These are phyloP conservation scores for Drosophila melanogaster DNA, from an alignment of 1,140 invertebrate genomes.

Conservation along the genomic window Release_6_plus_ISO1_MT NT_033777.3:14908001-14908500, in stretches of 20 bases:
- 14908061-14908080: conserved; percentile 10
- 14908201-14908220: too few relatives aligned
- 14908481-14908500: conserved; percentile 36
- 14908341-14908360: conserved; percentile 76
- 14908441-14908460: conserved; percentile 63
- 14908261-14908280: conserved; percentile 24
- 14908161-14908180: conserved; percentile 3
- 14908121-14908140: conserved; percentile 34
- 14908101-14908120: background rate
- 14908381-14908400: background rate
- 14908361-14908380: conserved; percentile 71
- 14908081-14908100: background rate
- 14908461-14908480: conserved; percentile 68
- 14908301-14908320: conserved; percentile 40
- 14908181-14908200: background rate
- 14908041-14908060: conserved; percentile 72
- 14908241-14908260: background rate
- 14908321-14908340: conserved; percentile 61
- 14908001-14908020: conserved; percentile 65
- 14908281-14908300: conserved; percentile 45
- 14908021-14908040: background rate
- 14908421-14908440: conserved; percentile 25
- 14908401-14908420: background rate
- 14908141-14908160: conserved; percentile 10
- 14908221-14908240: background rate